phyloP scores from a whole-genome alignment of 2,113 vertebrate genomes.

The Anarrhichthys ocellatus region DNA sequence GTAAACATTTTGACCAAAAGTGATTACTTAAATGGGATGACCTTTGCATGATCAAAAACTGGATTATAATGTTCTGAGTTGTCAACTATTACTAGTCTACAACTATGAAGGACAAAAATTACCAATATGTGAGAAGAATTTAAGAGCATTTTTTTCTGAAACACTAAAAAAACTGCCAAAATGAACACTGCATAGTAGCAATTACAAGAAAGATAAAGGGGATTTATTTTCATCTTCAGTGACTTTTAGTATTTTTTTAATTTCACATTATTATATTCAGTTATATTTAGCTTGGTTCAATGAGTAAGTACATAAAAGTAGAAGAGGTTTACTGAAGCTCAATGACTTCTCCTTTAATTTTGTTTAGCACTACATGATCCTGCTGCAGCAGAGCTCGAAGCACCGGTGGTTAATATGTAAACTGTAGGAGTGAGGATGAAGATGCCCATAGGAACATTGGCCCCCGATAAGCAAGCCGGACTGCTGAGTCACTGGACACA shows the following conservation, averaged over 20 bases:
- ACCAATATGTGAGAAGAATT: neutral
- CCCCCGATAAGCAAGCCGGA: conserved; percentile 68
- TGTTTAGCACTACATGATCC: neutral
- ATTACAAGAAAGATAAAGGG: neutral
- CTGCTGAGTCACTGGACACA: conserved; percentile 57
- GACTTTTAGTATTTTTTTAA: neutral
- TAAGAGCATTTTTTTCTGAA: too few relatives aligned
- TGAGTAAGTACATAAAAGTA: neutral
- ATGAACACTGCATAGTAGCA: too few relatives aligned
- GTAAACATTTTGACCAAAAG: neutral
- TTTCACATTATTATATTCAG: neutral
- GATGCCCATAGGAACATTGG: conserved; percentile 76
- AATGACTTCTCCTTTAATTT: neutral
- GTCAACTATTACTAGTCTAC: neutral
- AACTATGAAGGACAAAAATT: neutral
- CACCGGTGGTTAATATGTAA: conserved; percentile 81
- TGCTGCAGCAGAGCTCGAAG: conserved; percentile 9
- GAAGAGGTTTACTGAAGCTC: neutral
- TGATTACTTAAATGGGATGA: neutral
- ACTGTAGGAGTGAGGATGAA: conserved; percentile 41
- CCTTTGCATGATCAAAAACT: neutral
- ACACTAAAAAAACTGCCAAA: too few relatives aligned
- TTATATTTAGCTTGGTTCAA: neutral
- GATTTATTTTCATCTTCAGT: neutral
- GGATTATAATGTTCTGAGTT: neutral